phyloP scores from a whole-genome alignment of 2,797 vertebrate species.

The Scomberomorus guttatus region DNA sequence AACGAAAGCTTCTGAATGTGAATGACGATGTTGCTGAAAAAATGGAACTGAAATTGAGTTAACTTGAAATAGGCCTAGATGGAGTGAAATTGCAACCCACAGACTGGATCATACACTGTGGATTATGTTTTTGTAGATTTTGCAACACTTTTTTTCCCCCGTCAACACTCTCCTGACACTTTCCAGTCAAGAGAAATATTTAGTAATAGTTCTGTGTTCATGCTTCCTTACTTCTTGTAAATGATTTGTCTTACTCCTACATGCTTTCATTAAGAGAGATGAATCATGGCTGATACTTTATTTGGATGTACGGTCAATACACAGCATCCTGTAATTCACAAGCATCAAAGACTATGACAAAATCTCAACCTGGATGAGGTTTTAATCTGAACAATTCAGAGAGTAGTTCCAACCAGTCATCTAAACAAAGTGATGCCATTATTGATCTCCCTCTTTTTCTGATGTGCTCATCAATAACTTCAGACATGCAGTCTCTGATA shows the following conservation, averaged over 20 bases:
- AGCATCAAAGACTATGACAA: neutral
- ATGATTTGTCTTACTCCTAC: conserved; percentile 11
- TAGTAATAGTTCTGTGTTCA: conserved; percentile 6
- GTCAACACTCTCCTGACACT: neutral
- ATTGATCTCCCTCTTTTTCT: conserved; percentile 66
- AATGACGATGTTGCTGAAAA: neutral
- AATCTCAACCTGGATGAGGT: conserved; percentile 20
- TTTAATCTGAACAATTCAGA: conserved; percentile 34
- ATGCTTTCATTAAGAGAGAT: conserved; percentile 40
- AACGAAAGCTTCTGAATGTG: conserved; percentile 11
- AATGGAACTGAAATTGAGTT: conserved; percentile 69
- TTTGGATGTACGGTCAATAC: conserved; percentile 35
- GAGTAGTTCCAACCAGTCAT: conserved; percentile 46
- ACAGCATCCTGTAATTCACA: neutral
- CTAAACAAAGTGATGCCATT: conserved; percentile 72
- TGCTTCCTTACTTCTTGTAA: conserved; percentile 9
- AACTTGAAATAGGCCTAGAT: neutral
- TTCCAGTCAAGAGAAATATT: conserved; percentile 8
- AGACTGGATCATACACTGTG: conserved; percentile 21
- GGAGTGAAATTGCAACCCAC: conserved; percentile 44
- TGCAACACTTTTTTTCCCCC: conserved; percentile 50
- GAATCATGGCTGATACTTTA: conserved; percentile 54
- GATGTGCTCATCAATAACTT: conserved; percentile 83
- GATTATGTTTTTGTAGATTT: conserved; percentile 51
- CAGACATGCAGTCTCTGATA: conserved; percentile 76